A percentile compares a stretch with the other conserved stretches of the same genome.
Conservation (phyloP, 2,888 invertebrate genomes). For the Bugulina stolonifera region DNA sequence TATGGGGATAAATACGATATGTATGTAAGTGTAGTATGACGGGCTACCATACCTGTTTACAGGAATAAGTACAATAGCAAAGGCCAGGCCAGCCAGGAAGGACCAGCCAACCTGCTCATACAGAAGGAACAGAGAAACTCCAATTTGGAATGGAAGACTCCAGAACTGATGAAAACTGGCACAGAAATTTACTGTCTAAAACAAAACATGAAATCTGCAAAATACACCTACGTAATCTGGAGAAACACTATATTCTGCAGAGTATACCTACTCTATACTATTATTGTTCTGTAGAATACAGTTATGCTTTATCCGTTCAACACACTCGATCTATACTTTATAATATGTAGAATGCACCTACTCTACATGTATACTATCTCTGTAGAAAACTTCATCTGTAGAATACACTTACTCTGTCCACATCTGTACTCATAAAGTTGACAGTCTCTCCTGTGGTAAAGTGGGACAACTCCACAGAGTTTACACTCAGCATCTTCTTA, state of each 20-base stretch:
- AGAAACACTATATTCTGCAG: too few species aligned
- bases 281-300: not conserved
- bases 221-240: too few species aligned
- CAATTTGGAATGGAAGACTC: slow-evolving; percentile 84
- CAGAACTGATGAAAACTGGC: slow-evolving; percentile 92
- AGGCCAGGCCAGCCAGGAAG: slow-evolving; percentile 80
- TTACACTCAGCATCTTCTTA: slow-evolving; percentile 61
- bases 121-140: slow-evolving; percentile 42
- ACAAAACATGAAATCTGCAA: not conserved
- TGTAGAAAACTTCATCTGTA: too few species aligned
- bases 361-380: not conserved
- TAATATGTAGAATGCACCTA: not conserved
- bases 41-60: slow-evolving; percentile 71
- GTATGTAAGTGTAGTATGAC: not conserved
- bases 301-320: not conserved
- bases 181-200: slow-evolving; percentile 80
- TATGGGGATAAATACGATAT: too few species aligned
- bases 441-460: slow-evolving; percentile 74
- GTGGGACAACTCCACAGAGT: slow-evolving; percentile 50
- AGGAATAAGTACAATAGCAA: slow-evolving; percentile 81
- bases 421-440: slow-evolving; percentile 94
- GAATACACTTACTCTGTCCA: slow-evolving; percentile 61
- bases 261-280: not conserved
- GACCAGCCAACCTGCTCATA: slow-evolving; percentile 72
- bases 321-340: not conserved